Percentiles rank a stretch among this genome's conserved stretches.
phyloP scores from a whole-genome alignment of 2,888 invertebrate species.

The Machimus rusticus region DNA sequence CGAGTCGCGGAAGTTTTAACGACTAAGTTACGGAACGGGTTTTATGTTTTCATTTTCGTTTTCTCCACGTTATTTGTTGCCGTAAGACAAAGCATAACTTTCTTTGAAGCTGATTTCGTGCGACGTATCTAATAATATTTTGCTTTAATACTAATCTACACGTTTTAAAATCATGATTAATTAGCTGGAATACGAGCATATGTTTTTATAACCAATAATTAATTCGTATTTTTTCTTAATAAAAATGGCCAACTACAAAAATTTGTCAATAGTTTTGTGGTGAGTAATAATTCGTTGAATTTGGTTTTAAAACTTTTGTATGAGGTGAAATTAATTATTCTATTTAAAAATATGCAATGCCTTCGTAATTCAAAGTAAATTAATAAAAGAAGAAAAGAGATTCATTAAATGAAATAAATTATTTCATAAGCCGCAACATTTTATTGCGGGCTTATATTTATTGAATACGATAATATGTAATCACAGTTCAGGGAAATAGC shows the following conservation, averaged over 20 bases:
- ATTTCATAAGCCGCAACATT: background rate
- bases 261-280: background rate
- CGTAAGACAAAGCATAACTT: background rate
- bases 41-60: slow-evolving; percentile 23
- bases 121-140: background rate
- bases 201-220: background rate
- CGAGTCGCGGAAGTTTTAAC: slow-evolving; percentile 1
- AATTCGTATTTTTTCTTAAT: background rate
- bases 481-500: background rate
- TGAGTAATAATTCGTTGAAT: background rate
- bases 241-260: background rate
- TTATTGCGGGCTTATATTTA: background rate
- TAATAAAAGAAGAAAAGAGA: background rate
- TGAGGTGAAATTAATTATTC: background rate
- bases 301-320: background rate
- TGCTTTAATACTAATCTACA: background rate
- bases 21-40: slow-evolving; percentile 11
- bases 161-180: background rate
- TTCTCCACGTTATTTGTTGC: background rate
- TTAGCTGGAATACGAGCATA: background rate
- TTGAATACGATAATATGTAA: background rate
- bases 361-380: background rate
- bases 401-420: background rate
- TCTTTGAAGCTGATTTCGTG: background rate
- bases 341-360: background rate